Evolutionary conservation across 2,113 vertebrate genomes (phyloP).

Genomic region (Columbina picui): DNA sequence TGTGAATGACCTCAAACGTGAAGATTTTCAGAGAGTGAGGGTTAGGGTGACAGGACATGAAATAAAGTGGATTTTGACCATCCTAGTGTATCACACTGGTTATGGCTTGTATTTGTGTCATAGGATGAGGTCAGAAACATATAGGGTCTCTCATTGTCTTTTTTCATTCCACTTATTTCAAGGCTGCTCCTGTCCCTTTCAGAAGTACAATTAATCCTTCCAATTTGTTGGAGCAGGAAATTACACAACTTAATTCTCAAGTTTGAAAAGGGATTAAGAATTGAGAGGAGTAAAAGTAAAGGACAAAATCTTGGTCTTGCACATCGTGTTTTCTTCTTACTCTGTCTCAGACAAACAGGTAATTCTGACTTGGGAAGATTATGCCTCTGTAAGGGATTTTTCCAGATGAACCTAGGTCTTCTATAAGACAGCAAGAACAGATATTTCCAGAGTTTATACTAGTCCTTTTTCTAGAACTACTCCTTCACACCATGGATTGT

Average conservation of each 20-base stretch:
- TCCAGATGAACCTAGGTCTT: neutral
- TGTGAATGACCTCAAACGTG: neutral
- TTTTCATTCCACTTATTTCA: neutral
- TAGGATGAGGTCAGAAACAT: neutral
- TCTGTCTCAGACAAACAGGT: neutral
- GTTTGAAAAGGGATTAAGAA: constrained; percentile 16
- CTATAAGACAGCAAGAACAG: neutral
- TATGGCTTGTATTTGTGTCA: neutral
- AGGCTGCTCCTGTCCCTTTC: neutral
- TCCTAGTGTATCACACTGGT: neutral
- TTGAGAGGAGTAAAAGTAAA: neutral
- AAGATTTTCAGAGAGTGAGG: neutral
- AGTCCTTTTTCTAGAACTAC: neutral
- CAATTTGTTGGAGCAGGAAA: constrained; percentile 3
- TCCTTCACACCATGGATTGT: neutral
- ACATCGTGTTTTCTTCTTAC: neutral
- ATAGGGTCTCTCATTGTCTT: neutral
- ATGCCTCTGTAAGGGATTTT: neutral
- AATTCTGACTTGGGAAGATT: neutral
- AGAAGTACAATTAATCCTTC: constrained; percentile 12
- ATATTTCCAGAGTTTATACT: neutral
- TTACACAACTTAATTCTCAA: constrained; percentile 35
- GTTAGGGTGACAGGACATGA: neutral
- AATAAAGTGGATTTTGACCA: neutral
- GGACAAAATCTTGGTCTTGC: neutral